Conservation (phyloP, 2,797 vertebrate species). For the Chiloscyllium punctatum region DNA sequence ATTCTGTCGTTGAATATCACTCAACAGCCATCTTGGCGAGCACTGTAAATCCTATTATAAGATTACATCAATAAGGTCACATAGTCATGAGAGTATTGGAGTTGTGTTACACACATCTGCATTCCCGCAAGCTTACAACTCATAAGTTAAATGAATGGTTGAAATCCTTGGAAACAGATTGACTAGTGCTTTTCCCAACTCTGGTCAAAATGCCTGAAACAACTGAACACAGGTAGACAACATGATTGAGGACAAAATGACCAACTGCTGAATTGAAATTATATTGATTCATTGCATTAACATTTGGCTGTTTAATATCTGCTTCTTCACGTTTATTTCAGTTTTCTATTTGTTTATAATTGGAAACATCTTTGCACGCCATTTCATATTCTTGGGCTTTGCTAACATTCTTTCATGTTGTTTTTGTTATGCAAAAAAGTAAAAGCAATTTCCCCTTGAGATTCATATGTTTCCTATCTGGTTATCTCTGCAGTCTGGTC, state of each 20-base stretch:
- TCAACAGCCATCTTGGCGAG: conserved; percentile 15
- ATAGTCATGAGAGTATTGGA: conserved; percentile 19
- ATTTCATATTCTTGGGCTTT: conserved; percentile 27
- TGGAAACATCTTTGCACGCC: conserved; percentile 22
- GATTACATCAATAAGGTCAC: conserved; percentile 26
- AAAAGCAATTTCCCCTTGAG: conserved; percentile 34
- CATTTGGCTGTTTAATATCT: background rate
- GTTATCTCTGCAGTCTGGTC: conserved; percentile 33
- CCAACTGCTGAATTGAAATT: background rate
- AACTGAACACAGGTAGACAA: background rate
- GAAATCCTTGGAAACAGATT: background rate
- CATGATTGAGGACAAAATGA: background rate
- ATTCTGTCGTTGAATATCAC: background rate
- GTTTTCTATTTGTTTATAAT: conserved; percentile 8
- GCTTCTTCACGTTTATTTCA: background rate
- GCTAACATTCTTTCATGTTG: conserved; percentile 34
- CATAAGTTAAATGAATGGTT: background rate
- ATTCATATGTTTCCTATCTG: conserved; percentile 32
- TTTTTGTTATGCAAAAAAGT: conserved; percentile 30
- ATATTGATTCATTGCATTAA: background rate
- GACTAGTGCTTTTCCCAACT: background rate
- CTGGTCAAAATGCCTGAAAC: background rate
- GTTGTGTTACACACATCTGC: conserved; percentile 27
- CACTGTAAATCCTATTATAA: conserved; percentile 29
- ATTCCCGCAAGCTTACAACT: background rate